Percentiles rank a stretch among this genome's conserved stretches.
Evolutionary conservation across 2,888 invertebrate species (phyloP).

Genomic region (Phrixothrix hirtus): DNA sequence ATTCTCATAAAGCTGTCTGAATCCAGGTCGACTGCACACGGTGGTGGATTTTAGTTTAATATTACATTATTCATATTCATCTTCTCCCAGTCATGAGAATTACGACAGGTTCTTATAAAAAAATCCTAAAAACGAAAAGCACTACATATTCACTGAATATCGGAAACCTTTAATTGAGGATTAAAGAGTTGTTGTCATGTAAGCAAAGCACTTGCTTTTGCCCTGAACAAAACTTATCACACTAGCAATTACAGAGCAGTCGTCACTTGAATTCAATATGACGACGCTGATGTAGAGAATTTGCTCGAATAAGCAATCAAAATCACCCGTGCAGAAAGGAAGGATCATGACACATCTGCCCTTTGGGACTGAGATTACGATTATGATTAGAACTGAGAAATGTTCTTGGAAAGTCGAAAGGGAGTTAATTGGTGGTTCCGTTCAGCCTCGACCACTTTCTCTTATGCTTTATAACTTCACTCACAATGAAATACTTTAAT

Average conservation of each 20-base stretch:
- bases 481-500: too few relatives aligned
- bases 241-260: slow-evolving; percentile 16
- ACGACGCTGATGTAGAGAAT: slow-evolving; percentile 24
- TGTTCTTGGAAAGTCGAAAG: slow-evolving; percentile 12
- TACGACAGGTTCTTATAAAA: slow-evolving; percentile 1
- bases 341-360: slow-evolving; percentile 29
- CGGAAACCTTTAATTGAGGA: too few relatives aligned
- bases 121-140: too few relatives aligned
- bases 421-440: slow-evolving; percentile 16
- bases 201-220: too few relatives aligned
- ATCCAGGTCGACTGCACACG: slow-evolving; percentile 38
- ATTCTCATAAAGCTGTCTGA: slow-evolving; percentile 48
- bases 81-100: slow-evolving; percentile 8
- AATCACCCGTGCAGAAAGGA: slow-evolving; percentile 22
- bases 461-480: too few relatives aligned
- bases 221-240: slow-evolving; percentile 10
- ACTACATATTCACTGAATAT: too few relatives aligned
- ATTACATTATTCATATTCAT: slow-evolving; percentile 28
- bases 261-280: slow-evolving; percentile 20
- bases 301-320: slow-evolving; percentile 26
- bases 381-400: slow-evolving; percentile 26
- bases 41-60: slow-evolving; percentile 41
- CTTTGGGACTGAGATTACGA: slow-evolving; percentile 24
- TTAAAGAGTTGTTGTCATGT: too few relatives aligned
- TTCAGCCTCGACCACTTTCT: slow-evolving; percentile 2